Percentiles rank a stretch among this genome's conserved stretches.
phyloP scores from a whole-genome alignment of 2,113 vertebrate genomes.

The Bubo blakistoni region DNA sequence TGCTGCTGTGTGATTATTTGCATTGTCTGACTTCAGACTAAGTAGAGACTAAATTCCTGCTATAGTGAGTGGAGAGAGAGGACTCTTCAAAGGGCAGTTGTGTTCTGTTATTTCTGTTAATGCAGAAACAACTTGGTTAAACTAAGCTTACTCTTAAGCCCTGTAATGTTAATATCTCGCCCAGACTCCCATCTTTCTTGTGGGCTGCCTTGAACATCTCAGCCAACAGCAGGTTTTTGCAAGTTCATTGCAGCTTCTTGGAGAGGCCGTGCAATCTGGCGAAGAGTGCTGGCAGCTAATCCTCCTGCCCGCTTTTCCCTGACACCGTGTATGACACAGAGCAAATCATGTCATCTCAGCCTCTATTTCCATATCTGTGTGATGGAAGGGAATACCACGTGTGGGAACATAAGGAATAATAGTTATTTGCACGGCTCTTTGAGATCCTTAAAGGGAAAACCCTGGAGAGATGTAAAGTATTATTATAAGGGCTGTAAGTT shows the following conservation, averaged over 20 bases:
- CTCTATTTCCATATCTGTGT: background rate
- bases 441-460: conserved; percentile 24
- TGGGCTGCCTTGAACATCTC: background rate
- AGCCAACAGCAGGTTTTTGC: background rate
- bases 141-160: background rate
- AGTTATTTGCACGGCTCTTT: conserved; percentile 22
- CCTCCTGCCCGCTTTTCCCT: background rate
- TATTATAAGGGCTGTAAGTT: conserved; percentile 27
- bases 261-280: background rate
- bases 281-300: background rate
- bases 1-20: background rate
- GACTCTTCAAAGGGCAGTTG: background rate
- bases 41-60: background rate
- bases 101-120: background rate
- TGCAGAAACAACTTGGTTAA: background rate
- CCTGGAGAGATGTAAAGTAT: background rate
- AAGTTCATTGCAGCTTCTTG: background rate
- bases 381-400: background rate
- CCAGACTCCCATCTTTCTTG: background rate
- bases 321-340: background rate
- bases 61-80: background rate
- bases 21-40: background rate
- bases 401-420: background rate
- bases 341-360: background rate
- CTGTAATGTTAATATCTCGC: no score